A percentile compares a stretch with the other conserved stretches of the same genome.
Conservation (phyloP, 2,797 vertebrate species). For the Chaunax sp. region DNA sequence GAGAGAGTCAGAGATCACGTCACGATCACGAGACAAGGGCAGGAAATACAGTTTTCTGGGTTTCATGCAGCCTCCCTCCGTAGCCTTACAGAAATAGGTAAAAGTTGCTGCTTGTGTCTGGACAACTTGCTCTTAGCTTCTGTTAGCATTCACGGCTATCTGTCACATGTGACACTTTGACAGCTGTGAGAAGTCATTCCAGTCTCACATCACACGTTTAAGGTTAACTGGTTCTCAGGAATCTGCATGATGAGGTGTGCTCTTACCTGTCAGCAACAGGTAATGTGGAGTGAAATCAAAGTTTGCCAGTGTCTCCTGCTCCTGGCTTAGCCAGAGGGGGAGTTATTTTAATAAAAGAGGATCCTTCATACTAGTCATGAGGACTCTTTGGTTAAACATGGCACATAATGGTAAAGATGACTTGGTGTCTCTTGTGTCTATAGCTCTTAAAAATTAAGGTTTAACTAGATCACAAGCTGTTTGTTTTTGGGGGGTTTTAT, state of each 20-base stretch:
- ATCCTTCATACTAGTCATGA: conserved; percentile 24
- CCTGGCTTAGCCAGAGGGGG: conserved; percentile 18
- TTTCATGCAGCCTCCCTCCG: neutral
- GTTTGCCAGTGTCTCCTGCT: conserved; percentile 24
- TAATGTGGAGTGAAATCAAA: conserved; percentile 33
- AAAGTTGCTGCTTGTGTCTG: conserved; percentile 4
- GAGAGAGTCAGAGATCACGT: conserved; percentile 30
- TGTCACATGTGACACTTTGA: too few species aligned
- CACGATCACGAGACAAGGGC: conserved; percentile 4
- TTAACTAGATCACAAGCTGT: conserved; percentile 2
- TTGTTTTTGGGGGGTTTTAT: neutral
- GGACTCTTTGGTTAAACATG: conserved; percentile 26
- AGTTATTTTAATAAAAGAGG: conserved; percentile 34
- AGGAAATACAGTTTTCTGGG: neutral
- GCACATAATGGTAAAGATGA: conserved; percentile 7
- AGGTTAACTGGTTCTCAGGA: conserved; percentile 23
- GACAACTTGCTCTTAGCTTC: too few species aligned
- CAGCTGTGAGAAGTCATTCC: conserved; percentile 5
- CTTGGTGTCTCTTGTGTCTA: conserved; percentile 13
- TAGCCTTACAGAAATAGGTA: neutral
- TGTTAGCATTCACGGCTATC: too few species aligned
- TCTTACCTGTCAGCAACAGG: conserved; percentile 48
- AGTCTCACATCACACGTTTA: conserved; percentile 5
- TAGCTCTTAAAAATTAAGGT: conserved; percentile 43
- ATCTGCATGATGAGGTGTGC: neutral